Evolutionary conservation across 2,888 invertebrate species (phyloP), one percentile per base, ranked within the genome.

Genomic region (Ypsolopha scabrella): DNA sequence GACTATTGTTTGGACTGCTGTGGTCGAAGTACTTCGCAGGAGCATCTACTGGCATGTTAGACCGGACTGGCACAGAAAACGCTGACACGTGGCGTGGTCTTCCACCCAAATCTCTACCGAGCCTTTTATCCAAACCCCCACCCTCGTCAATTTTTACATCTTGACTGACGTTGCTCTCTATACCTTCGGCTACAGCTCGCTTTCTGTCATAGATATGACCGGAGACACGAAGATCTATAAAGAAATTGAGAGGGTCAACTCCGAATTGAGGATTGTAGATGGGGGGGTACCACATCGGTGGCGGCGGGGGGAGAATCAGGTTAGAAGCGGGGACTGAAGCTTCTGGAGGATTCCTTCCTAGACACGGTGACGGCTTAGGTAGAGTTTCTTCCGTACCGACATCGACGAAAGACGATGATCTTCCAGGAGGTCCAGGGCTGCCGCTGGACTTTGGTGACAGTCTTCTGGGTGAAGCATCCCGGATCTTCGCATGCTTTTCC

Each of bases 231-330:
- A 94, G 71, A 66, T 94, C 94, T 53, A 94, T 94, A 69, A 94
- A 94, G 69, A 94, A 94, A 64, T 94, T 94, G 36, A 94, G 67
- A 0, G 94, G 94, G 72, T 94, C 94, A n/a, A 94, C 93, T n/a
- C 92, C 93, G 52, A 93, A 94, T 1, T 93, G 91, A 8, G 91
- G 89, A 9, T 93, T 92, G 65, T 94, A 94, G 0, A 93, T 70
- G 0, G 93, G 92, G 0, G 94, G 94, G 63, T 94, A 94, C 94
- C 94, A 94, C 63, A 94, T 90, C 0, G 93, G 93, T 0, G 92
- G 92, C 0, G 92, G 92, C 0, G 92, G 92, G 2, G 90, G 90
- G 38, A 92, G 75, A 48, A 90, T 89, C 57, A 92, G 61, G 64
- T 88, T 88, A 52, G 90, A 83, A 24, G 87, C 87, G 0, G 89